Conservation (phyloP, 2,888 invertebrate genomes). For the Chrysina gloriosa region DNA sequence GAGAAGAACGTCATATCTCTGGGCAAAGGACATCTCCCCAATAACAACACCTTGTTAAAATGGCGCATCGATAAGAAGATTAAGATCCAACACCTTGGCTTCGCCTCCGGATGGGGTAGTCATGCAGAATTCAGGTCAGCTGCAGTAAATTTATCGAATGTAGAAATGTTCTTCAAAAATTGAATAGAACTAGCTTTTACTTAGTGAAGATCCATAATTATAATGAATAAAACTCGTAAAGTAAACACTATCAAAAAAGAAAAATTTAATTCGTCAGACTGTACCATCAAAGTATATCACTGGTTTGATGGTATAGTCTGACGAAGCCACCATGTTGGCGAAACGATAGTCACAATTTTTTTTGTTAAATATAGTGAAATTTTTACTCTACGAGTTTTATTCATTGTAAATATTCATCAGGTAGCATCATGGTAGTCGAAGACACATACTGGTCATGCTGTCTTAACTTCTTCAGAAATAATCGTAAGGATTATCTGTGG, state of each 20-base stretch:
- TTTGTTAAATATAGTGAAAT: too few relatives aligned
- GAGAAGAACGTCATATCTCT: conserved; percentile 71
- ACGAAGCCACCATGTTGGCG: too few relatives aligned
- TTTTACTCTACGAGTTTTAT: too few relatives aligned
- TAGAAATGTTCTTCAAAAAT: conserved; percentile 23
- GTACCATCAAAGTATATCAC: not conserved
- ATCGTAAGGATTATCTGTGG: too few relatives aligned
- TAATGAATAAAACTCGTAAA: too few relatives aligned
- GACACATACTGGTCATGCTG: too few relatives aligned
- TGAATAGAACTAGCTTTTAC: not conserved
- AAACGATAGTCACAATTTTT: too few relatives aligned
- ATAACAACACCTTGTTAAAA: conserved; percentile 69
- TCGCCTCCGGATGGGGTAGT: conserved; percentile 74
- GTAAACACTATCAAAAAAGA: conserved; percentile 3
- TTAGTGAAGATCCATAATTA: too few relatives aligned
- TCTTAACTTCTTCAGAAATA: too few relatives aligned
- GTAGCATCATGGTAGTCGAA: too few relatives aligned
- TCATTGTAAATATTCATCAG: too few relatives aligned
- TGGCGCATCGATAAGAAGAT: conserved; percentile 72
- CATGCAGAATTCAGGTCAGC: conserved; percentile 73
- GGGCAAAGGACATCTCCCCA: conserved; percentile 70
- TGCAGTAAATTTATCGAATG: not conserved
- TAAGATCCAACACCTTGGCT: conserved; percentile 73
- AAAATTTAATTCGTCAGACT: not conserved
- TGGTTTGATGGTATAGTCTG: too few relatives aligned